Evolutionary conservation across 2,113 vertebrate species (phyloP).

Genomic region (Phalacrocorax brasilianus): DNA sequence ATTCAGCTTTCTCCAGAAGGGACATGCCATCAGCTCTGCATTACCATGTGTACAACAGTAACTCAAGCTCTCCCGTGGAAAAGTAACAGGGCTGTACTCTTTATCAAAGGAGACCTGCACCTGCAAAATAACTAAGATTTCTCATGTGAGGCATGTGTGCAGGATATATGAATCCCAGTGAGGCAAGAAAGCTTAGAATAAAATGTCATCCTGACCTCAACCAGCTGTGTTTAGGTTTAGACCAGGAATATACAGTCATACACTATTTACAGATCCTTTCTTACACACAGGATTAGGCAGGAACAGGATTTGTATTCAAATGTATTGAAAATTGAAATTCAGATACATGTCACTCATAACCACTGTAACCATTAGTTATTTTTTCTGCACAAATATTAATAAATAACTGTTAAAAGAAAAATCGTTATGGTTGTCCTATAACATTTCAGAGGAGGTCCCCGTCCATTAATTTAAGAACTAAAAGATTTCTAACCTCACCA

Average conservation of each 20-base stretch:
- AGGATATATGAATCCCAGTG: neutral
- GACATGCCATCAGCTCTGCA: neutral
- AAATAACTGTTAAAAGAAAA: neutral
- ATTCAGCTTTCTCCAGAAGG: neutral
- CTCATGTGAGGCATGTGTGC: neutral
- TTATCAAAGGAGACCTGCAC: neutral
- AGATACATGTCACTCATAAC: neutral
- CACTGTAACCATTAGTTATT: neutral
- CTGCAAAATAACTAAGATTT: conserved; percentile 11
- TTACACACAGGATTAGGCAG: neutral
- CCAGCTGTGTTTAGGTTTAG: neutral
- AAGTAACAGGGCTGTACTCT: neutral
- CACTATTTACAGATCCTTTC: neutral
- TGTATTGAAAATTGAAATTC: neutral
- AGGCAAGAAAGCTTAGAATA: conserved; percentile 2
- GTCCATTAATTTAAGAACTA: neutral
- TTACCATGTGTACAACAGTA: neutral
- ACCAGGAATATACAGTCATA: neutral
- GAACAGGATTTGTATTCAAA: neutral
- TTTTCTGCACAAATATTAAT: neutral
- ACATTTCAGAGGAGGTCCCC: neutral
- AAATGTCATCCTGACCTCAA: conserved; percentile 14
- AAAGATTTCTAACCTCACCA: neutral
- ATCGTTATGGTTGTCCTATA: neutral
- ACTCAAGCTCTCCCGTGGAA: neutral